phyloP scores from a whole-genome alignment of 2,797 vertebrate genomes.

The Nothura maculosa region DNA sequence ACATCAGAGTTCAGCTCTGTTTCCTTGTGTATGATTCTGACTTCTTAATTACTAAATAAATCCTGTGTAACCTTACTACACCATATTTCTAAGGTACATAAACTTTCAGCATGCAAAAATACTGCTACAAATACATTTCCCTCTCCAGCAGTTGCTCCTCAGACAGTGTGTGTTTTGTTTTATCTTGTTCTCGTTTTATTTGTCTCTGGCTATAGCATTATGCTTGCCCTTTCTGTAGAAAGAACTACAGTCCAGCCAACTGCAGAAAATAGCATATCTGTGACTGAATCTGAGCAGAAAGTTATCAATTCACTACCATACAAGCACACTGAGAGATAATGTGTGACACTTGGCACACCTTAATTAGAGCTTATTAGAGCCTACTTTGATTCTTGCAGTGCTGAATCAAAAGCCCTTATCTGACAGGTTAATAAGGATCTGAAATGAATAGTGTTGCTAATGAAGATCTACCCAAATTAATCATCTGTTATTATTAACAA shows the following conservation, averaged over 20 bases:
- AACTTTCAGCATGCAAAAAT: neutral
- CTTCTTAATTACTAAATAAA: neutral
- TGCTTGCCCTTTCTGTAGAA: neutral
- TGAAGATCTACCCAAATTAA: slow-evolving; percentile 63
- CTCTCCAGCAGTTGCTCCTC: neutral
- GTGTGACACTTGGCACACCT: neutral
- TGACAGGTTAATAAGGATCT: slow-evolving; percentile 57
- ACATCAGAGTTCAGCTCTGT: neutral
- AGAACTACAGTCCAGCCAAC: neutral
- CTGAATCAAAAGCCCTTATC: slow-evolving; percentile 49
- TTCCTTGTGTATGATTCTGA: neutral
- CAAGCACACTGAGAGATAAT: neutral
- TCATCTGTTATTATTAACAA: slow-evolving; percentile 58
- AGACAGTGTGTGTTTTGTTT: neutral
- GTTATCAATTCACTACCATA: neutral
- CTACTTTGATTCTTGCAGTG: slow-evolving; percentile 50
- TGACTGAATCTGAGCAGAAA: slow-evolving; percentile 18
- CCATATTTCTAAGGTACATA: neutral
- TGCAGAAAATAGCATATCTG: neutral
- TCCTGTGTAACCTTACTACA: neutral
- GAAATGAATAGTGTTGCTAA: slow-evolving; percentile 70
- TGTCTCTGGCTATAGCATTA: neutral
- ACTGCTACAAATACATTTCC: neutral
- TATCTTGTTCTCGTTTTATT: neutral
- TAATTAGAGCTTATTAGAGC: slow-evolving; percentile 66